Percentiles rank a stretch among this genome's conserved stretches.
phyloP scores from a whole-genome alignment of 2,888 invertebrate species.

The Caenorhabditis zanzibari region DNA sequence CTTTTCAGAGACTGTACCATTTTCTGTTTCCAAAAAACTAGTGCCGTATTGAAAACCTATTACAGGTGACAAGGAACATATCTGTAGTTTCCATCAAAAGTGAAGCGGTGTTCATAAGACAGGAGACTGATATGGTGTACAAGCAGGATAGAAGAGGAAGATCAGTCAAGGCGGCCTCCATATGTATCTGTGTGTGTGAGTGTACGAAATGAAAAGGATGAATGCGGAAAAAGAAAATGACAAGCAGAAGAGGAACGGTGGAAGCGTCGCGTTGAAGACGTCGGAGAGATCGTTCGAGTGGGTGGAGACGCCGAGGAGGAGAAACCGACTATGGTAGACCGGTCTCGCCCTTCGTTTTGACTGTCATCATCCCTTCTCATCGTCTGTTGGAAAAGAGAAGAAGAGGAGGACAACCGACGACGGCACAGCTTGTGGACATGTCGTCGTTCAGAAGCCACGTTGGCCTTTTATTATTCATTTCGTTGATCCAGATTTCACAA shows the following conservation, averaged over 20 bases:
- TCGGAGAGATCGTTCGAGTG: conserved; percentile 34
- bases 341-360: conserved; percentile 60
- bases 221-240: conserved; percentile 28
- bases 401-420: conserved; percentile 37
- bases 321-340: conserved; percentile 63
- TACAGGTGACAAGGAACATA: conserved; percentile 57
- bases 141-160: conserved; percentile 30
- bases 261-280: conserved; percentile 40
- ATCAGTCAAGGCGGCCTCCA: conserved; percentile 51
- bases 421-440: conserved; percentile 56
- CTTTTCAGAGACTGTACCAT: no score
- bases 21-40: no score
- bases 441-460: conserved; percentile 57
- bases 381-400: conserved; percentile 44
- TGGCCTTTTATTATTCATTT: conserved; percentile 43
- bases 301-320: conserved; percentile 56
- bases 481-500: conserved; percentile 38
- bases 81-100: conserved; percentile 25
- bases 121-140: conserved; percentile 46
- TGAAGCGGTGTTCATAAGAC: conserved; percentile 55
- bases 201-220: conserved; percentile 53
- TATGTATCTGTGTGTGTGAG: conserved; percentile 16
- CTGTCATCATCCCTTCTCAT: conserved; percentile 47
- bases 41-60: conserved; percentile 18
- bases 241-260: conserved; percentile 31